Base-by-base conservation (phyloP, 2,888 invertebrate genomes). In the Trachelus tabidus region DNA sequence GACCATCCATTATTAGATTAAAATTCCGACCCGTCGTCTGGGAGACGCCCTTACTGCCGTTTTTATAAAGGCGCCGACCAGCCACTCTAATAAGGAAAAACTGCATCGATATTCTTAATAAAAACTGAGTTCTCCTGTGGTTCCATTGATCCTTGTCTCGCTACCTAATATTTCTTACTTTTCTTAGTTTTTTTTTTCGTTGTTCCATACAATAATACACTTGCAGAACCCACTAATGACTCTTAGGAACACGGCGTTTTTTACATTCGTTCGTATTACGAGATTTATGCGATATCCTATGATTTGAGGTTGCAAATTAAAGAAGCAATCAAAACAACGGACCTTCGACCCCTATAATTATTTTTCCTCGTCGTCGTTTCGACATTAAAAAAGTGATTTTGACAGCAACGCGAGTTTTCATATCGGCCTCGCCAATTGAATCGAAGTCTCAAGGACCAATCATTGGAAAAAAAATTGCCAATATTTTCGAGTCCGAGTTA, bases 361-460 rank as follows among this genome's bases (percentile, higher is more conserved):
- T 6, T 23, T 56, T 56, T 56, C 9, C 56, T 56, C 56, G 23
- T 9, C 15, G 23, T 23, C 2, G 56, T 56, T 23, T 56, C 56
- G 1, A 56, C 56, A 56, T 56, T 23, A 9, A 56, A 37, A 56
- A 56, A 56, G 23, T 56, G 0, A 15, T 23, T 56, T 56, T 56
- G 23, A 23, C 23, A 56, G 56, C 56, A 0, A 56, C 56, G 9
- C 23, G 56, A 76, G 81, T 77, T 80, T 83, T 83, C 80, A 82
- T 83, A 81, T 80, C 75, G 76, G 30, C 75, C 79, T 77, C 77
- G 76, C 23, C 56, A 79, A 80, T 82, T 77, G 75, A 79, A 79
- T 68, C 77, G 40, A 73, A 77, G 82, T 84, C 84, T 85, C 81
- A 77, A 85, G 86, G 78, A 79, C 81, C 82, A 80, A 82, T 85